phyloP scores from a whole-genome alignment of 1,140 invertebrate species.

The Heliconius eleuchia region DNA sequence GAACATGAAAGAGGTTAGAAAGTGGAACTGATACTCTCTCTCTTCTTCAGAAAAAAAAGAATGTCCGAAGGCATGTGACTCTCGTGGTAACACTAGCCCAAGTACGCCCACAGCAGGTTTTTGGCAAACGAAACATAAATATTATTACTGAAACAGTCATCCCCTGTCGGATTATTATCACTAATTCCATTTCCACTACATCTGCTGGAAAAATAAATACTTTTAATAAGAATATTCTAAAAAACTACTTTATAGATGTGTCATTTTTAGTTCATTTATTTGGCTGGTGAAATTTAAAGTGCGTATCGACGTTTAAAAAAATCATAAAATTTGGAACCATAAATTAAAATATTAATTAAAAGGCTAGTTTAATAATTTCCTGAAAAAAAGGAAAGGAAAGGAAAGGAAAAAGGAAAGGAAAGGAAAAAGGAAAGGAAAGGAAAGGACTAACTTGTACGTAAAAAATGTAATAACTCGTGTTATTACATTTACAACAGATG shows the following conservation, averaged over 20 bases:
- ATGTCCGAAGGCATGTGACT: not conserved
- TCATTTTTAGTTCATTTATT: not conserved
- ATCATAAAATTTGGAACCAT: too few relatives aligned
- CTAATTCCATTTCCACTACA: conserved; percentile 40
- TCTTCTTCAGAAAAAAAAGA: not conserved
- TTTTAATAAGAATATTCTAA: conserved; percentile 3
- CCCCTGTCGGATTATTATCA: conserved; percentile 54
- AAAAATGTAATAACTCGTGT: too few relatives aligned
- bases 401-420: too few relatives aligned
- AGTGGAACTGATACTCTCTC: too few relatives aligned
- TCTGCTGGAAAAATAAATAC: conserved; percentile 23
- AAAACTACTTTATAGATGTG: not conserved
- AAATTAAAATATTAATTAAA: too few relatives aligned
- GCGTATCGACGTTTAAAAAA: not conserved
- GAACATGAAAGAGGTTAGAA: too few relatives aligned
- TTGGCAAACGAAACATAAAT: conserved; percentile 72
- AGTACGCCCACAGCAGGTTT: conserved; percentile 47
- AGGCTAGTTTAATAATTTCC: too few relatives aligned
- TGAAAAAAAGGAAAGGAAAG: too few relatives aligned
- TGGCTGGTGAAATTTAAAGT: not conserved
- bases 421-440: too few relatives aligned
- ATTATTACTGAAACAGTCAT: conserved; percentile 61
- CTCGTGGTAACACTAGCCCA: conserved; percentile 17
- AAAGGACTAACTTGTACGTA: too few relatives aligned
- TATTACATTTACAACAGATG: too few relatives aligned